A percentile compares a stretch with the other conserved stretches of the same genome.
These are phyloP conservation scores for Parthenolecanium corni DNA, from an alignment of 2,888 invertebrate genomes.

Conservation along the genomic window DNA sequence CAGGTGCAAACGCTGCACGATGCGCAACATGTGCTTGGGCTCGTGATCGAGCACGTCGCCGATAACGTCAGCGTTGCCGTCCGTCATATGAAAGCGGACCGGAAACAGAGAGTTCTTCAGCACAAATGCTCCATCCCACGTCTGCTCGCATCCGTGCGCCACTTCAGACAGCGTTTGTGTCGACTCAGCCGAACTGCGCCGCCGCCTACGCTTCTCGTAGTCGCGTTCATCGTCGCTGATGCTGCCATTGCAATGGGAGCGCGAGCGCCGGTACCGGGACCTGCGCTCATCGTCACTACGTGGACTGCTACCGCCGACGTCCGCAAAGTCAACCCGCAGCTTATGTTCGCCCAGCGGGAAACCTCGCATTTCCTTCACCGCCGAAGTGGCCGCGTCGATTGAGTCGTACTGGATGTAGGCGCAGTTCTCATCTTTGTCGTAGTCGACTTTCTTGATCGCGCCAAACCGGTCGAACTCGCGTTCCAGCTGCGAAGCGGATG, in stretches of 20 bases:
- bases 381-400: slow-evolving; percentile 91
- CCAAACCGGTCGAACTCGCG: slow-evolving; percentile 97
- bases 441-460: slow-evolving; percentile 96
- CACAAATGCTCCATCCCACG: slow-evolving; percentile 94
- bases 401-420: slow-evolving; percentile 95
- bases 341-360: slow-evolving; percentile 83
- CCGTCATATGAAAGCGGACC: slow-evolving; percentile 85
- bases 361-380: slow-evolving; percentile 89
- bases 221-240: slow-evolving; percentile 5
- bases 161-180: slow-evolving; percentile 68
- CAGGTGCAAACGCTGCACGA: slow-evolving; percentile 83
- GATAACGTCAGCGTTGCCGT: slow-evolving; percentile 86
- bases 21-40: slow-evolving; percentile 81
- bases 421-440: slow-evolving; percentile 85
- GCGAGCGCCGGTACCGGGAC: not conserved
- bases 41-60: slow-evolving; percentile 91
- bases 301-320: slow-evolving; percentile 45
- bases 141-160: slow-evolving; percentile 68
- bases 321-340: slow-evolving; percentile 88
- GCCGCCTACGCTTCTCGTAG: not conserved
- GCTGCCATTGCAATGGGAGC: slow-evolving; percentile 8
- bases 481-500: slow-evolving; percentile 81
- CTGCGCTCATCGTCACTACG: slow-evolving; percentile 14
- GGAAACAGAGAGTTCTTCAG: slow-evolving; percentile 91
- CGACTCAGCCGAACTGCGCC: not conserved